Conservation (phyloP, 2,888 invertebrate genomes). For the Standfussiana lucernea region DNA sequence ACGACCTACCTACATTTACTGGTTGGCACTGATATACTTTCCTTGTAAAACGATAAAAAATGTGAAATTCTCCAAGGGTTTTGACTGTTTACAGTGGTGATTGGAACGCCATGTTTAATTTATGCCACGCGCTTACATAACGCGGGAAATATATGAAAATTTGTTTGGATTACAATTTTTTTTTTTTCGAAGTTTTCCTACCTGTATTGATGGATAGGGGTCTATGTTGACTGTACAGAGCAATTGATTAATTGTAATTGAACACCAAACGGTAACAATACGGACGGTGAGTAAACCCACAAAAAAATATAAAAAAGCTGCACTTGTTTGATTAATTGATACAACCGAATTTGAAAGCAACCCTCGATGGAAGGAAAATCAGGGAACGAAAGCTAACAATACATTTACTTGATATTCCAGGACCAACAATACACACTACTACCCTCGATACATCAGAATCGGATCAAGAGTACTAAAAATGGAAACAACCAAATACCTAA, state of each 20-base stretch:
- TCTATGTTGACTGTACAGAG: constrained; percentile 40
- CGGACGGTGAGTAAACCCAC: neutral
- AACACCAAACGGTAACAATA: constrained; percentile 26
- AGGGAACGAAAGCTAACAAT: neutral
- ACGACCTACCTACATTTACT: constrained; percentile 67
- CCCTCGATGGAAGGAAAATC: neutral
- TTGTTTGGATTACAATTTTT: constrained; percentile 50
- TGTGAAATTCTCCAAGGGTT: constrained; percentile 74
- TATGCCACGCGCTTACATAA: constrained; percentile 58
- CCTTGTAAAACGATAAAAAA: constrained; percentile 82
- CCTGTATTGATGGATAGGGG: constrained; percentile 39
- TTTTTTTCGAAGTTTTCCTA: constrained; percentile 42
- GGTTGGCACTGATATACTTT: constrained; percentile 78
- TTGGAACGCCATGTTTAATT: constrained; percentile 69
- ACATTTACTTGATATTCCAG: neutral
- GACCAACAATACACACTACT: neutral
- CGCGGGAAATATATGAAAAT: constrained; percentile 43
- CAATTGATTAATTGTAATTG: constrained; percentile 50
- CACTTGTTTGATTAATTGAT: constrained; percentile 16
- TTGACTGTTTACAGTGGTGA: constrained; percentile 71
- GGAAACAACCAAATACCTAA: constrained; percentile 27
- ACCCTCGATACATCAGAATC: neutral
- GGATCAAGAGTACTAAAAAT: constrained; percentile 18
- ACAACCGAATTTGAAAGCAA: constrained; percentile 4
- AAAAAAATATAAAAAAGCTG: constrained; percentile 5